These are phyloP conservation scores for Benthosema pterotum DNA, from an alignment of 2,797 vertebrate species.

Conservation along the genomic window DNA sequence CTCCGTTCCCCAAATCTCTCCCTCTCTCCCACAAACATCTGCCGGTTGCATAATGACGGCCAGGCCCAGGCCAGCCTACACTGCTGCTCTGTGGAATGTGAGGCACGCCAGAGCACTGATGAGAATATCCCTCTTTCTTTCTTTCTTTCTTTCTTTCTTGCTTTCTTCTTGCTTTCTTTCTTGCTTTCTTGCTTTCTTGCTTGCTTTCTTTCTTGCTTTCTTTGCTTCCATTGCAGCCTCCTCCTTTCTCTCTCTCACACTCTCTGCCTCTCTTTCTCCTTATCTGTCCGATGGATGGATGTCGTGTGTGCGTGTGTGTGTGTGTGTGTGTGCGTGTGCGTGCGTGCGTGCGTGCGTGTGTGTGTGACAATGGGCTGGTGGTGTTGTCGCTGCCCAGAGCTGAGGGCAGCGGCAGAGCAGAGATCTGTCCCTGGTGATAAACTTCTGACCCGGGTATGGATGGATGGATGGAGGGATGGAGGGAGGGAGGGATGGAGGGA, in stretches of 20 bases:
- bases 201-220: too few relatives aligned
- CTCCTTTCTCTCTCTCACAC: conserved; percentile 19
- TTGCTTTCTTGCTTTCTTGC: too few relatives aligned
- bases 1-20: conserved; percentile 13
- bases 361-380: conserved; percentile 41
- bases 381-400: conserved; percentile 39
- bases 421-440: conserved; percentile 35
- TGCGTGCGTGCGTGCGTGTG: too few relatives aligned
- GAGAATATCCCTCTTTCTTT: conserved; percentile 41
- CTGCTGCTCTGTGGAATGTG: conserved; percentile 68
- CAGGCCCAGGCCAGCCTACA: conserved; percentile 64
- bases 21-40: conserved; percentile 76
- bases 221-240: too few relatives aligned
- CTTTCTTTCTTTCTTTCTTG: conserved; percentile 16
- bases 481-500: too few relatives aligned
- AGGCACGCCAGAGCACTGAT: conserved; percentile 63
- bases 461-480: too few relatives aligned
- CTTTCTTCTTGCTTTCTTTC: too few relatives aligned
- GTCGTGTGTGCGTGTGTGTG: too few relatives aligned
- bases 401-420: conserved; percentile 6
- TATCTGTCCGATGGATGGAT: conserved; percentile 2
- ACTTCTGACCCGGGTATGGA: conserved; percentile 21
- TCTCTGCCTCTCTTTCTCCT: conserved; percentile 22
- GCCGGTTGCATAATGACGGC: conserved; percentile 72
- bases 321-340: too few relatives aligned